Evolutionary conservation across 2,113 vertebrate genomes (phyloP).

Genomic region (Epinephelus moara): DNA sequence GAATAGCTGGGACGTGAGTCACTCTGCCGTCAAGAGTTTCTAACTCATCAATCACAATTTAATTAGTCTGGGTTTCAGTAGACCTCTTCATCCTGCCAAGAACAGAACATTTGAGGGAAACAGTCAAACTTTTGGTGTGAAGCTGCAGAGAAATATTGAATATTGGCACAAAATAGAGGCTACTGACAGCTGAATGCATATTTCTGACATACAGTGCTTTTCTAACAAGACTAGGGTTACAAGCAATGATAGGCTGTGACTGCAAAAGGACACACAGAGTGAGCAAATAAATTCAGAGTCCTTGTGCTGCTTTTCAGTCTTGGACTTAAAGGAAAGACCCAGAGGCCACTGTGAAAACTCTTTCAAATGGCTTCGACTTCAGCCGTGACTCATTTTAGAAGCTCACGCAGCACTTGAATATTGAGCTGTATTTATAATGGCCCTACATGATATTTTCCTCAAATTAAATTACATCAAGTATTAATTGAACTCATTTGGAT

Average conservation of each 20-base stretch:
- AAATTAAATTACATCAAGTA: conserved; percentile 48
- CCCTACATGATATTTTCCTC: conserved; percentile 26
- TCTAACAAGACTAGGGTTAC: conserved; percentile 24
- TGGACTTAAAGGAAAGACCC: not conserved
- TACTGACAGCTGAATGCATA: conserved; percentile 41
- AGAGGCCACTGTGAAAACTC: conserved; percentile 15
- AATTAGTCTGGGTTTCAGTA: conserved; percentile 49
- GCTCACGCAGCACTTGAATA: conserved; percentile 9
- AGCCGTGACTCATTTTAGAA: not conserved
- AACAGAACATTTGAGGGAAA: conserved; percentile 15
- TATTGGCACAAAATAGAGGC: conserved; percentile 26
- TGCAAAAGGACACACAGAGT: conserved; percentile 30
- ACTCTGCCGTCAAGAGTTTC: conserved; percentile 35
- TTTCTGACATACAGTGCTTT: conserved; percentile 38
- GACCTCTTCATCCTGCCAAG: conserved; percentile 26
- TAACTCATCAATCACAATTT: conserved; percentile 58
- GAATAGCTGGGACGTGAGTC: conserved; percentile 24
- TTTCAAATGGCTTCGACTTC: conserved; percentile 18
- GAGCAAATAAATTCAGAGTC: conserved; percentile 50
- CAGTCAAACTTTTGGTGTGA: conserved; percentile 36
- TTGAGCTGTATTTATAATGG: conserved; percentile 18
- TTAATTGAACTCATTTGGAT: conserved; percentile 62
- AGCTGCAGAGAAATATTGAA: conserved; percentile 31
- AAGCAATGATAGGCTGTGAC: conserved; percentile 41
- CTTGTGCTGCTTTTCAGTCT: conserved; percentile 18